These are phyloP conservation scores for Malacosoma neustria DNA, from an alignment of 2,888 invertebrate species.

Conservation along the genomic window DNA sequence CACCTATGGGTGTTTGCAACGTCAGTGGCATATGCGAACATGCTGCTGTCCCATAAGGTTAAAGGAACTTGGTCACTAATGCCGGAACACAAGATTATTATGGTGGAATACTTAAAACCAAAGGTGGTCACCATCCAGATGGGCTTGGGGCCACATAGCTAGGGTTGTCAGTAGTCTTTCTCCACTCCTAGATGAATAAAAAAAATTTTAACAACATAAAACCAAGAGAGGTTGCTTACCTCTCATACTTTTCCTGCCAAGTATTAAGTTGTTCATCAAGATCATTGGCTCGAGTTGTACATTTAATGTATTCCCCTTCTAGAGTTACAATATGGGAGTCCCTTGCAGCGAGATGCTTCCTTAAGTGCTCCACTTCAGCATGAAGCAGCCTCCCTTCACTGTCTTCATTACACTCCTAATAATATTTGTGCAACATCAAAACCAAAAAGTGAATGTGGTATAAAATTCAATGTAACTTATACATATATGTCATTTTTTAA, in stretches of 20 bases:
- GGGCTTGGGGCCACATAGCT: too few species aligned
- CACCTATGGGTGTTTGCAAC: too few species aligned
- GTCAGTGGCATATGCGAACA: too few species aligned
- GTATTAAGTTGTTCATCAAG: constrained; percentile 88
- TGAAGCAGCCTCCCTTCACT: constrained; percentile 79
- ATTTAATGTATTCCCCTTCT: constrained; percentile 89
- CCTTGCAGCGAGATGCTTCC: constrained; percentile 86
- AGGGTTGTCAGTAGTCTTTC: too few species aligned
- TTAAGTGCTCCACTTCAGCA: constrained; percentile 90
- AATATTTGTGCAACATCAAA: constrained; percentile 43
- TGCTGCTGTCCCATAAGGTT: too few species aligned
- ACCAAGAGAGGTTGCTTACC: too few species aligned
- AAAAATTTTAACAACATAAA: too few species aligned
- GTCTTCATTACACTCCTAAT: constrained; percentile 59
- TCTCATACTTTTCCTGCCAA: constrained; percentile 95
- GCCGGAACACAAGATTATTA: too few species aligned
- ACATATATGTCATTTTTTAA: neutral
- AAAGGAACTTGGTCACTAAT: too few species aligned
- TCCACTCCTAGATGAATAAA: too few species aligned
- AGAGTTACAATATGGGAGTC: constrained; percentile 89
- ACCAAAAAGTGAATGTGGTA: constrained; percentile 36
- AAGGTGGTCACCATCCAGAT: too few species aligned
- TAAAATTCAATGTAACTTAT: constrained; percentile 7
- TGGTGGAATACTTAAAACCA: too few species aligned
- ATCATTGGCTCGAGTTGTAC: constrained; percentile 84